Conservation (phyloP, 2,797 vertebrate species). For the Glossophaga mutica region DNA sequence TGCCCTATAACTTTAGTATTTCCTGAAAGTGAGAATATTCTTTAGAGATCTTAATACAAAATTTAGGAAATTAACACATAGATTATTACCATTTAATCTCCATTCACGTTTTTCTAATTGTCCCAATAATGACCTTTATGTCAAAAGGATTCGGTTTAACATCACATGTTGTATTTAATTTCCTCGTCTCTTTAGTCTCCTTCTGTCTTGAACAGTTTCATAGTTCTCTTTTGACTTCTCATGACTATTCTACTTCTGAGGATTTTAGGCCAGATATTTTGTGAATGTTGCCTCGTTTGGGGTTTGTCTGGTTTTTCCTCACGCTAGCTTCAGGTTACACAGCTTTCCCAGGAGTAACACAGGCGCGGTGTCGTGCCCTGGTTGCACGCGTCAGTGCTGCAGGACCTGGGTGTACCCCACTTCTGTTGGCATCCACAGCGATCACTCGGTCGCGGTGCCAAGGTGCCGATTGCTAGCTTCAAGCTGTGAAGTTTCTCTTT, state of each 20-base stretch:
- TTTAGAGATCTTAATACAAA: neutral
- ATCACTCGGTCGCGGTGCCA: neutral
- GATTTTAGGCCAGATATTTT: neutral
- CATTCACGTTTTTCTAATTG: neutral
- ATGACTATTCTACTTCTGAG: neutral
- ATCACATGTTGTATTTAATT: neutral
- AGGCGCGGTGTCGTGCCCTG: neutral
- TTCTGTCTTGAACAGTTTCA: neutral
- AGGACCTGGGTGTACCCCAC: neutral
- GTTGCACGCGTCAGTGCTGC: no score
- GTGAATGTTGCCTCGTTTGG: neutral
- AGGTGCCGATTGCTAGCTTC: neutral
- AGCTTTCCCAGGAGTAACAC: neutral
- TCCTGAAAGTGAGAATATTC: neutral
- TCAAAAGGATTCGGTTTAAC: neutral
- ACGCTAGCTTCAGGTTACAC: neutral
- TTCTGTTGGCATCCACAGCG: neutral
- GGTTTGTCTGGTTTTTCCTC: neutral
- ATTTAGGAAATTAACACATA: neutral
- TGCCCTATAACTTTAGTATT: neutral
- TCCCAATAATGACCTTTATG: neutral
- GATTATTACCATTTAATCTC: neutral
- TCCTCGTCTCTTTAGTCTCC: neutral
- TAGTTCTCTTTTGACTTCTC: neutral
- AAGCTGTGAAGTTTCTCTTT: neutral